Conservation (phyloP, 2,113 vertebrate genomes). For the Melanocharis versteri region DNA sequence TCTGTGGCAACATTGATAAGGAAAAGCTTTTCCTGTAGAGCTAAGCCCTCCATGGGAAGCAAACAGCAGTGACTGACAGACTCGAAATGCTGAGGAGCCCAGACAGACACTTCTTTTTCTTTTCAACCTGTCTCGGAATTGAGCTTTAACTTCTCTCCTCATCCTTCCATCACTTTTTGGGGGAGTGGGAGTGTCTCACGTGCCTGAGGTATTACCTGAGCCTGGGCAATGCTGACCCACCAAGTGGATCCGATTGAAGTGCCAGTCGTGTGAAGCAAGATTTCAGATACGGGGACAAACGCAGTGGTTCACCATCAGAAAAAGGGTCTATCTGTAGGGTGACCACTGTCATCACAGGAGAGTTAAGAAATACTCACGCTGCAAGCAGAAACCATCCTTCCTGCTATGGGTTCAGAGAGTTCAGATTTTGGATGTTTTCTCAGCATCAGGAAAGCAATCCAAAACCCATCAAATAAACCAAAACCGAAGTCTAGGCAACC, state of each 20-base stretch:
- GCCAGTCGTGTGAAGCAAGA: rapidly evolving
- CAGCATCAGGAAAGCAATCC: not conserved
- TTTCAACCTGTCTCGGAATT: not conserved
- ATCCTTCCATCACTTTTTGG: not conserved
- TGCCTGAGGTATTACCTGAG: not conserved
- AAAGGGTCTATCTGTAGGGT: not conserved
- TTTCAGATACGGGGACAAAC: not conserved
- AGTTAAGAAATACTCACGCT: not conserved
- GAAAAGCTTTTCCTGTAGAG: not conserved
- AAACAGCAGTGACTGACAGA: not conserved
- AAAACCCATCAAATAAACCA: not conserved
- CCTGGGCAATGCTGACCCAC: not conserved
- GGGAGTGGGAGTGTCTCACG: no score
- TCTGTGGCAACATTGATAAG: slow-evolving; percentile 21
- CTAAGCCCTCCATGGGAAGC: not conserved
- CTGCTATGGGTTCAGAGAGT: not conserved
- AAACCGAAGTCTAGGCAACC: not conserved
- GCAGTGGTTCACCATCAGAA: not conserved
- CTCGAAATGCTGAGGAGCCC: not conserved
- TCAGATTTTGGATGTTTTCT: not conserved
- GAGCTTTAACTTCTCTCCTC: not conserved
- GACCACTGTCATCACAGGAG: rapidly evolving
- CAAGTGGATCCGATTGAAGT: rapidly evolving
- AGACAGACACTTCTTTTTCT: not conserved
- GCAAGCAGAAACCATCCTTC: not conserved